Base-by-base conservation (phyloP, 1,140 invertebrate genomes). In the Pseudoatta argentina region DNA sequence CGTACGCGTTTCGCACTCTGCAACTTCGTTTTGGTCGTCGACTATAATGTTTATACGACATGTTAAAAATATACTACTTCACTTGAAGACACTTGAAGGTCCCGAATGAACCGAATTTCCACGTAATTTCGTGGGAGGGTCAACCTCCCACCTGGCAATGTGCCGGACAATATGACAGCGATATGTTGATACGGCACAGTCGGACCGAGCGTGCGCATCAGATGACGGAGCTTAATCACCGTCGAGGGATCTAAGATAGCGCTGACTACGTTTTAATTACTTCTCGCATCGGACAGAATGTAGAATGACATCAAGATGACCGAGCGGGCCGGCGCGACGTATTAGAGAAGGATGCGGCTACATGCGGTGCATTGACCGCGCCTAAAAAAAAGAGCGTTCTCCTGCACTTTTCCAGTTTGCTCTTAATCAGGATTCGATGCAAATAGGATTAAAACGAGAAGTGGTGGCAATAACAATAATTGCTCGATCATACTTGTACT, bases 241-340 rank as follows among this genome's bases (percentile, higher is more conserved):
- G 88, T 67, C 90, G 55, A 76, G 79, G 87, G 87, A 93, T 93
- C 91, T 92, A 30, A 88, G 92, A 93, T 92, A 93, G 85, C 90
- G 87, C 90, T 93, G 93, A 93, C 90, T 92, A 90, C 91, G 76
- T 92, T 93, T 93, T 93, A 93, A 93, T 93, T 93, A 90, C 89
- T 89, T 88, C 64, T 21, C 87, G 91, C 89, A 72, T 83, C 71
- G 87, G 44, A 57, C 81, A 53, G 86, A 89, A 86, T 87, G 81
- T 72, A 78, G 69, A 93, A 91, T 92, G 85, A 88, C 92, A 93
- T 93, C 87, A 92, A 91, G 89, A 93, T 91, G 89, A 83, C 83
- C 86, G 86, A 34, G 34, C 30, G 77, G 67, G 75, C 44, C 64
- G 12, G 51, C 21, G 27, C 16, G 39, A 2, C 39, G 39, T 51